These are phyloP conservation scores for Psittacus erithacus DNA, from an alignment of 2,113 vertebrate species.

Conservation along the genomic window DNA sequence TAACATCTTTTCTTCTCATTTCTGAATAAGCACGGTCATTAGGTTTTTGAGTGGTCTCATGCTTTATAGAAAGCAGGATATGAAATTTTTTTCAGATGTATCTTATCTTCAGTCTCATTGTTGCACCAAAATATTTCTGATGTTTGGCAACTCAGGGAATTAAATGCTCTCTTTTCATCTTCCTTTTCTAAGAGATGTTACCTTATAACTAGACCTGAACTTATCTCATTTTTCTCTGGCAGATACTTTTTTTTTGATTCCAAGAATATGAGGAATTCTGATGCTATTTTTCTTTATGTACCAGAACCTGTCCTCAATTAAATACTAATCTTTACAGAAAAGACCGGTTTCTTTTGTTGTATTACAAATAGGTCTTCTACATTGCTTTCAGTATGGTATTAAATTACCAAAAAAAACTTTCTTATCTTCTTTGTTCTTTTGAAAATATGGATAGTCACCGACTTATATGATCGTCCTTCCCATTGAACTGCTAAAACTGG, in stretches of 20 bases:
- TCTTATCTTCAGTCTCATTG: not conserved
- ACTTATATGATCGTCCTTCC: not conserved
- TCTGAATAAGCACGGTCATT: not conserved
- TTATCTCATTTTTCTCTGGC: not conserved
- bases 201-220: not conserved
- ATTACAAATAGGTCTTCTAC: not conserved
- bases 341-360: not conserved
- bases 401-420: not conserved
- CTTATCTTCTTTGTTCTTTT: not conserved
- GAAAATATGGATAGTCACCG: not conserved
- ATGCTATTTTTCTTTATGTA: not conserved
- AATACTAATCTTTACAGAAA: not conserved
- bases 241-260: not conserved
- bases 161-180: not conserved
- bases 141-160: not conserved
- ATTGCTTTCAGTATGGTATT: not conserved
- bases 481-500: not conserved
- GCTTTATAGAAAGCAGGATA: not conserved
- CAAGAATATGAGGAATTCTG: not conserved
- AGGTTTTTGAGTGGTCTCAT: not conserved
- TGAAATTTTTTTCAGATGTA: not conserved
- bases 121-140: not conserved
- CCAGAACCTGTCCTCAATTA: not conserved
- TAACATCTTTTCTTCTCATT: not conserved
- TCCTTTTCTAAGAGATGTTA: not conserved